Conservation (phyloP, 2,888 invertebrate species). For the Luperina testacea region DNA sequence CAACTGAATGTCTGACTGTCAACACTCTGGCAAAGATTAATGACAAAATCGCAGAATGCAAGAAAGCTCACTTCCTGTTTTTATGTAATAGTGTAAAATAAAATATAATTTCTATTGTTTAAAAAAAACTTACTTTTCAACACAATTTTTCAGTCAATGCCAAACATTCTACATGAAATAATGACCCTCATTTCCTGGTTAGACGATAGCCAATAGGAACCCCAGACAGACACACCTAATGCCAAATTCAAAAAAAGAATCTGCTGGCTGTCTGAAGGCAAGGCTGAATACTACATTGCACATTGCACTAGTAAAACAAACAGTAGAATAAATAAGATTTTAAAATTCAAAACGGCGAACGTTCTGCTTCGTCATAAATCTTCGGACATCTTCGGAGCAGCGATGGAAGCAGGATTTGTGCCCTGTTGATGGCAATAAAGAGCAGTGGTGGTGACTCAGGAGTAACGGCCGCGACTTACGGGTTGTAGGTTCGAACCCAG, state of each 20-base stretch:
- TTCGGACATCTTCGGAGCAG: not conserved
- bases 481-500: not conserved
- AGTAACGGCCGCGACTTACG: not conserved
- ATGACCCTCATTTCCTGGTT: conserved; percentile 50
- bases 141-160: conserved; percentile 27
- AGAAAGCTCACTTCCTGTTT: conserved; percentile 13
- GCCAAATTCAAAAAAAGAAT: conserved; percentile 45
- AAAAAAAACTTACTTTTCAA: conserved; percentile 15
- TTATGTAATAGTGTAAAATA: conserved; percentile 18
- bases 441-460: not conserved
- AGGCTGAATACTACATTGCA: conserved; percentile 34
- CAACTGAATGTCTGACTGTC: conserved; percentile 39
- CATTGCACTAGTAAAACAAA: conserved; percentile 1
- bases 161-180: conserved; percentile 38
- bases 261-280: conserved; percentile 6
- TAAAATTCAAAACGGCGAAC: conserved; percentile 5
- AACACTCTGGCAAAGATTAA: conserved; percentile 32
- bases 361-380: conserved; percentile 2
- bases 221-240: not conserved
- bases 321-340: not conserved
- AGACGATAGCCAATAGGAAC: conserved; percentile 20
- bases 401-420: not conserved
- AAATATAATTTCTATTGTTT: conserved; percentile 3
- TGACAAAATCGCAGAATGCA: conserved; percentile 31
- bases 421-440: not conserved